phyloP scores from a whole-genome alignment of 2,888 invertebrate species.

The Baronia brevicornis region DNA sequence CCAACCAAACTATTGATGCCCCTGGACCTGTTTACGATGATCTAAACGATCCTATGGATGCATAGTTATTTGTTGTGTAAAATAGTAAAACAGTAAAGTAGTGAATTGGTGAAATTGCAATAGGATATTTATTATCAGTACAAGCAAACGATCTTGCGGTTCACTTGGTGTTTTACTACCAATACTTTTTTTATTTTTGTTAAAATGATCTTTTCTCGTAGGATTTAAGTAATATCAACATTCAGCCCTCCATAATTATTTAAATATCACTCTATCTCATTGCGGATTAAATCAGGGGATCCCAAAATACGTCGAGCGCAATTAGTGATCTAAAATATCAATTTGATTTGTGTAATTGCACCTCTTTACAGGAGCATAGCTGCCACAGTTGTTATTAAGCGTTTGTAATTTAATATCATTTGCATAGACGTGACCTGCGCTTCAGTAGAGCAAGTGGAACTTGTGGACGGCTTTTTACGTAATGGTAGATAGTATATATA shows the following conservation, averaged over 20 bases:
- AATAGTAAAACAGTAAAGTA: no score
- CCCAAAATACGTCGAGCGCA: constrained; percentile 63
- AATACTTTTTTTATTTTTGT: no score
- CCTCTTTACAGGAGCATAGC: constrained; percentile 60
- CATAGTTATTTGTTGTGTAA: no score
- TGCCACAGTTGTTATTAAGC: constrained; percentile 73
- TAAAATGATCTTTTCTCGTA: no score
- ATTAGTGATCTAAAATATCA: constrained; percentile 69
- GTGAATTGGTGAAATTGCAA: no score
- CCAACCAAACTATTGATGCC: constrained; percentile 39
- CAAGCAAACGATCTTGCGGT: no score
- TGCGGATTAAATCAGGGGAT: constrained; percentile 35
- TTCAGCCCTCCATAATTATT: constrained; percentile 23
- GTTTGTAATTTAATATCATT: constrained; percentile 74
- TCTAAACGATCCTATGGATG: constrained; percentile 20
- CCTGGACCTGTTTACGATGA: constrained; percentile 20
- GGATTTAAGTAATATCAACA: constrained; percentile 6
- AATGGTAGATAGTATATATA: background rate
- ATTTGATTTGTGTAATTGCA: constrained; percentile 75
- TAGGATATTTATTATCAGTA: no score
- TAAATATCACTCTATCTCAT: constrained; percentile 30
- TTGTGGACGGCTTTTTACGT: constrained; percentile 17
- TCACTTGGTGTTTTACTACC: no score
- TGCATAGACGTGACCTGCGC: constrained; percentile 70
- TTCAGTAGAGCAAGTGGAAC: constrained; percentile 17